Evolutionary conservation across 2,888 invertebrate genomes (phyloP), one percentile per base, ranked within the genome.

Genomic region (Drosophila testacea): DNA sequence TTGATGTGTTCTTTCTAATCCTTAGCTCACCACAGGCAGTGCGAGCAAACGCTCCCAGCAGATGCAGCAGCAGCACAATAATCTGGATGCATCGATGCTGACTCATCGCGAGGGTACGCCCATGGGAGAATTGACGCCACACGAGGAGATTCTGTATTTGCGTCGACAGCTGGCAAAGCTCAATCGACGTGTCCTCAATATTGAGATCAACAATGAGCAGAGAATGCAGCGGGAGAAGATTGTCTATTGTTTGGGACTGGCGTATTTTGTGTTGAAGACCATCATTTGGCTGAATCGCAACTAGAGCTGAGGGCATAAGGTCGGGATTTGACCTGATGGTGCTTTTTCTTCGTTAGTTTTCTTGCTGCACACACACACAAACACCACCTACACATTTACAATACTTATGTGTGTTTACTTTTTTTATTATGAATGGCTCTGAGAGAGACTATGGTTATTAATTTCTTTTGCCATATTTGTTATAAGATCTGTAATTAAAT

Each of bases 181-280:
- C 74, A 97, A 97, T 91, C 95, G 97, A 51, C 95, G 98, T 22
- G 96, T 98, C 7, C 95, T 97, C 93, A 95, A 96, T 6, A 95
- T 98, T 73, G 98, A 98, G 93, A 94, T 97, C 71, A 97, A 98
- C 87, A 96, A 96, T 90, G 93, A 96, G 81, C 96, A 96, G 90
- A 94, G 97, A 67, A 95, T 96, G 86, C 97, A 98, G 91, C 95
- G 96, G 79, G 98, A 98, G 90, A 96, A 97, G 90, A 95, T 97
- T 84, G 94, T 97, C 50, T 97, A 96, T 91, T 96, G 96, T 67
- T 93, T 97, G 82, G 96, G 97, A 32, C 94, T 98, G 83, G 96
- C 97, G 34, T 98, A 98, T 92, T 95, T 98, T 92, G 93, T 97
- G 79, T 94, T 97, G 81, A 98, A 98, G 94, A 95, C 97, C 56